A percentile compares a stretch with the other conserved stretches of the same genome.
phyloP scores from a whole-genome alignment of 2,113 vertebrate species.

The Larimichthys crocea region DNA sequence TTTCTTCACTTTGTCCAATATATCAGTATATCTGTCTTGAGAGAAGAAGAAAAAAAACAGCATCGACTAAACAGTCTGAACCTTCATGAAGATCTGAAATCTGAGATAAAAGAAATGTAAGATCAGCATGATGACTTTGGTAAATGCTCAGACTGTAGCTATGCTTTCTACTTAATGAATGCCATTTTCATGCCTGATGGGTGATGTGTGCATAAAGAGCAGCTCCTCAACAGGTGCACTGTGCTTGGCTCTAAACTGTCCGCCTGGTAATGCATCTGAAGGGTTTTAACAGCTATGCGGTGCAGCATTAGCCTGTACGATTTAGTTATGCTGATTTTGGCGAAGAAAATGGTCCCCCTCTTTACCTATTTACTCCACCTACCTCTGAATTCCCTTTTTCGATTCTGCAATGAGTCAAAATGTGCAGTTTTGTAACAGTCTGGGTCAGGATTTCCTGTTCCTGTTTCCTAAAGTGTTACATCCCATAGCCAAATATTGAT shows the following conservation, averaged over 20 bases:
- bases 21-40: background rate
- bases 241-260: background rate
- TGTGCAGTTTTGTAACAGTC: background rate
- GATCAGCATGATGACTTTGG: background rate
- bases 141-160: background rate
- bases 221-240: background rate
- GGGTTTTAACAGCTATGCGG: conserved; percentile 1
- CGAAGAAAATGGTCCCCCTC: background rate
- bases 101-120: background rate
- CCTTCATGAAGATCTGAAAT: background rate
- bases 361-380: background rate
- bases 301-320: background rate
- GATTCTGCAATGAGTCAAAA: background rate
- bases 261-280: conserved; percentile 2
- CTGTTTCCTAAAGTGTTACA: background rate
- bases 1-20: background rate
- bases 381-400: background rate
- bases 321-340: background rate
- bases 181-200: background rate
- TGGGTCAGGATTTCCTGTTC: background rate
- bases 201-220: background rate
- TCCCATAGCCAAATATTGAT: conserved; percentile 23
- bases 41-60: conserved; percentile 7
- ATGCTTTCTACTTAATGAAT: background rate
- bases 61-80: conserved; percentile 1